phyloP scores from a whole-genome alignment of 2,888 invertebrate genomes.

The Lepidonotus clava region DNA sequence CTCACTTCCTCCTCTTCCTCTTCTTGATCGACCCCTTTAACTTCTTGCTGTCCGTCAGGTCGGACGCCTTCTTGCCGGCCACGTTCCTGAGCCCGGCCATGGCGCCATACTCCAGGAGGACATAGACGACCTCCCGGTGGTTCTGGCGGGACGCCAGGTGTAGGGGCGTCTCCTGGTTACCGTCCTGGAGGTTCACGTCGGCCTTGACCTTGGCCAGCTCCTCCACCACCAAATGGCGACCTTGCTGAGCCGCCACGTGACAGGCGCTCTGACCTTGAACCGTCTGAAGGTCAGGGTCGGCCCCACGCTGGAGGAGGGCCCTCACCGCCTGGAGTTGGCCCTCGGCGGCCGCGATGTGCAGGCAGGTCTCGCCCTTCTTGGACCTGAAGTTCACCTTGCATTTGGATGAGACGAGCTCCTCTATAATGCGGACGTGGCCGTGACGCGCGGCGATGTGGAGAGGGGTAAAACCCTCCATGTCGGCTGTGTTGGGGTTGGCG shows the following conservation, averaged over 20 bases:
- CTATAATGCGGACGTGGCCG: slow-evolving; percentile 56
- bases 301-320: slow-evolving; percentile 50
- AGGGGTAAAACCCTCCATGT: slow-evolving; percentile 59
- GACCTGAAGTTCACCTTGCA: slow-evolving; percentile 55
- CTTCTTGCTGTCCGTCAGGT: slow-evolving; percentile 13
- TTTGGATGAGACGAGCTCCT: slow-evolving; percentile 43
- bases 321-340: slow-evolving; percentile 57
- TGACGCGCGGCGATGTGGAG: slow-evolving; percentile 61
- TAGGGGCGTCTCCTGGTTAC: slow-evolving; percentile 55
- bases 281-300: slow-evolving; percentile 48
- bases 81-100: slow-evolving; percentile 17
- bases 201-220: slow-evolving; percentile 51
- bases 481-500: slow-evolving; percentile 56
- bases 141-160: slow-evolving; percentile 56
- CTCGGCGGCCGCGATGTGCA: slow-evolving; percentile 60
- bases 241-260: slow-evolving; percentile 60
- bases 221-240: slow-evolving; percentile 54
- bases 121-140: slow-evolving; percentile 40
- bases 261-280: slow-evolving; percentile 59
- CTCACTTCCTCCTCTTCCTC: slow-evolving; percentile 36
- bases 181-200: slow-evolving; percentile 50
- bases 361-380: slow-evolving; percentile 58
- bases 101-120: slow-evolving; percentile 52
- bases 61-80: slow-evolving; percentile 17
- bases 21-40: slow-evolving; percentile 39